These are phyloP conservation scores for Dinocampus coccinellae DNA, from an alignment of 2,888 invertebrate genomes.

Conservation along the genomic window DNA sequence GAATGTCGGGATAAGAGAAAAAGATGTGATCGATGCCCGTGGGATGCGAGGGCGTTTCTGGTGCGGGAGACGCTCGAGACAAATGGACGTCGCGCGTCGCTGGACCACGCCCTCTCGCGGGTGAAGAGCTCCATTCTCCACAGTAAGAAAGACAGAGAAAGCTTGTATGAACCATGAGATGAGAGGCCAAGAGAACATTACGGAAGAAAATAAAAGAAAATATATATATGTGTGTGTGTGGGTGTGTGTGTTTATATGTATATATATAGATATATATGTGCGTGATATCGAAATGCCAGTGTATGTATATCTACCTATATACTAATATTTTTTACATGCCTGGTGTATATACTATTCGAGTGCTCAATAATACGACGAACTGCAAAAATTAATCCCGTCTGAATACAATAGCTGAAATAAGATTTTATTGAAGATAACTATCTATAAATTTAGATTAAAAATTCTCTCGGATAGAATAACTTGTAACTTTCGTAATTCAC, in stretches of 20 bases:
- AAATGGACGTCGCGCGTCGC: constrained; percentile 71
- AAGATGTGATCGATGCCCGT: constrained; percentile 70
- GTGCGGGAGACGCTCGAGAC: constrained; percentile 70
- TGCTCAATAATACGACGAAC: no score
- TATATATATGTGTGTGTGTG: constrained; percentile 9
- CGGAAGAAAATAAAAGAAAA: constrained; percentile 20
- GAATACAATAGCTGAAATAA: no score
- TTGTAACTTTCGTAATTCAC: no score
- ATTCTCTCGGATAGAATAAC: no score
- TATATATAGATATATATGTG: not conserved
- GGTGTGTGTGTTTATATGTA: not conserved
- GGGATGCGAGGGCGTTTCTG: constrained; percentile 70
- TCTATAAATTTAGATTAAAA: no score
- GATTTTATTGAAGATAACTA: no score
- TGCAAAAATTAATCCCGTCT: no score
- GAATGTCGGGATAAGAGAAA: constrained; percentile 51
- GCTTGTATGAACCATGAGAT: constrained; percentile 35
- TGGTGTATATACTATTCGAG: no score
- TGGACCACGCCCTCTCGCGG: constrained; percentile 63
- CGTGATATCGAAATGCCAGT: no score
- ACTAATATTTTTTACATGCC: not conserved
- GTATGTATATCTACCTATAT: not conserved
- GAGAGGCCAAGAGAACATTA: constrained; percentile 9
- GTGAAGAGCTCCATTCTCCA: constrained; percentile 48
- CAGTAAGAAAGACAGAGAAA: constrained; percentile 36